Evolutionary conservation across 2,113 vertebrate genomes (phyloP).

Genomic region (Vicugna pacos): DNA sequence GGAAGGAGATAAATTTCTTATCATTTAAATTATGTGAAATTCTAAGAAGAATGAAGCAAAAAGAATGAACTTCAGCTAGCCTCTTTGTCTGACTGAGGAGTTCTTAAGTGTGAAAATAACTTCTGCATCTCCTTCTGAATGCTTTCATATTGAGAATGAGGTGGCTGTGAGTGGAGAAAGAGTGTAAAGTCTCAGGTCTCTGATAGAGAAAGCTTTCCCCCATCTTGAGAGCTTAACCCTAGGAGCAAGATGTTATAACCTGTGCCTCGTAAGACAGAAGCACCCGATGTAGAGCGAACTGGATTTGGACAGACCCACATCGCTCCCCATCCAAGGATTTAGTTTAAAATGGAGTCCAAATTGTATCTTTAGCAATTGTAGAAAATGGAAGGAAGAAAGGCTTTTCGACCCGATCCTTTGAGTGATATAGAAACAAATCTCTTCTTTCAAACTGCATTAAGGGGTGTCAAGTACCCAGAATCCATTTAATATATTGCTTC

Average conservation of each 20-base stretch:
- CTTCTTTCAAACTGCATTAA: conserved; percentile 77
- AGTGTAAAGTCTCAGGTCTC: conserved; percentile 72
- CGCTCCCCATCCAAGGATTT: conserved; percentile 71
- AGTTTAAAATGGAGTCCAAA: conserved; percentile 78
- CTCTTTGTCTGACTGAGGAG: conserved; percentile 53
- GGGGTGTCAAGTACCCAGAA: conserved; percentile 73
- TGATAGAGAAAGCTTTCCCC: conserved; percentile 68
- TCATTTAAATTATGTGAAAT: conserved; percentile 52
- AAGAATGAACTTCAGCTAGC: conserved; percentile 32
- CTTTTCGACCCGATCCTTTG: conserved; percentile 74
- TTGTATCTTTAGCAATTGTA: conserved; percentile 75
- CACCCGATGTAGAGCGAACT: conserved; percentile 20
- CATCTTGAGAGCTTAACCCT: conserved; percentile 78
- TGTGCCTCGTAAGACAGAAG: conserved; percentile 63
- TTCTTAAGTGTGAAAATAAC: conserved; percentile 73
- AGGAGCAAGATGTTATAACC: conserved; percentile 58
- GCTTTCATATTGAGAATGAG: conserved; percentile 67
- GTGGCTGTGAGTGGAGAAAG: conserved; percentile 45
- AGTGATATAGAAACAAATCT: conserved; percentile 80
- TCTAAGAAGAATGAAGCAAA: conserved; percentile 46
- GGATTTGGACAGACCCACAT: conserved; percentile 44
- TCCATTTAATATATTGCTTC: conserved; percentile 79
- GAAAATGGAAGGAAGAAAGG: conserved; percentile 66
- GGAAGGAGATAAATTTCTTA: conserved; percentile 5
- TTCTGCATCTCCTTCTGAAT: conserved; percentile 63